Base-by-base conservation (phyloP, 1,140 invertebrate species). In the Zelostemma sp. region DNA sequence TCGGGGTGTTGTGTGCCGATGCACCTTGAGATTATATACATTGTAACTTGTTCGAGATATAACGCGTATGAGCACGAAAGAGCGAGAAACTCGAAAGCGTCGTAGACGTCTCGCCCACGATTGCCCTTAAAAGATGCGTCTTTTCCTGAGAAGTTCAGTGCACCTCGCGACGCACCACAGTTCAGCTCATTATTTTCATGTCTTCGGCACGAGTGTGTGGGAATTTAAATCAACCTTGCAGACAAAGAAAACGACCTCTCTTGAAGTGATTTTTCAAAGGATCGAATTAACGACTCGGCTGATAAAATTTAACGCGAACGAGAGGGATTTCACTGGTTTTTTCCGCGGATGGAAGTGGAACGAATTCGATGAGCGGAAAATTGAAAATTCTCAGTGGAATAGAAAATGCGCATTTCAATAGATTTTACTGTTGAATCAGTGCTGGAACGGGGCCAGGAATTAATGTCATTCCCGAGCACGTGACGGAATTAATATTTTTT, bases 1-100 rank as follows among this genome's bases (percentile, higher is more conserved):
- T 17, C 50, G 55, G 33, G 21, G 21, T 59, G 33, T 50, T 28
- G 28, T 21, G 46, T 25, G 57, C 50, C 59, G 69, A 75, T 75
- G 72, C 61, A 74, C 73, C 76, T 73, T 73, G 66, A 70, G 70
- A 74, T 73, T 69, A 64, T 68, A 62, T 73, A 53, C 55, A 65
- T 68, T 68, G 65, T 68, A 51, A 60, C 64, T 65, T 43, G 45
- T 50, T 57, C 21, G 1, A 43, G 38, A 28, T 43, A 67, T 66
- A 61, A 64, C 63, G 64, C 62, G 64, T 59, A 40, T 51, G 9
- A 31, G 3, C 51, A 41, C 63, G 63, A 59, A 64, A 47, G 58
- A 65, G 53, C 61, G 33, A 57, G 16, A 28, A 53, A 72, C 60
- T 65, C 47, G 38, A 57, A 54, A 53, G 28, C 18, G 45, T 63